Base-by-base conservation (phyloP, 1,140 invertebrate genomes). In the Palaemon carinicauda region DNA sequence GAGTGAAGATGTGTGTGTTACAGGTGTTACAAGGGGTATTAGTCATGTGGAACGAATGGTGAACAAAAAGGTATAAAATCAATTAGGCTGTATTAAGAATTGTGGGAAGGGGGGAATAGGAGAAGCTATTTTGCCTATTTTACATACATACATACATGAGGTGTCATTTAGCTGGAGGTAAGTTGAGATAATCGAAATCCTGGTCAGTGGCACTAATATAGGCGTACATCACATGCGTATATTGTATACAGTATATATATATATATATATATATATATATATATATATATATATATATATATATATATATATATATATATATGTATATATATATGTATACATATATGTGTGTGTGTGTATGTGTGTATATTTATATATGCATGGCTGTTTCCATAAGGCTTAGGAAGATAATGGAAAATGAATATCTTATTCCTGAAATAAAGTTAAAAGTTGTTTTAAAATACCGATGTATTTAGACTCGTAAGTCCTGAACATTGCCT, bases 221-320 rank as follows among this genome's bases (percentile, higher is more conserved):
- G n/a, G 2, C 27, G 17, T 21, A 3, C 27, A 33, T 73, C 12
- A 17, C 29, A 3, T 7, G 29, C 9, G 27, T n/a, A 74, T 74
- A 21, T 74, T 3, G 9, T 19, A 2, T 24, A 7, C 0, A 24
- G 1, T 7, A 29, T 74, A 74, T 52, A 21, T 78, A 52, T 53
- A 52, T 14, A 52, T 53, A 29, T 14, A 78, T 53, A 78, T 53
- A 78, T 27, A 51, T 53, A 78, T 53, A 78, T 60, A 80, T 60
- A 80, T 60, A 60, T 60, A 80, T 60, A 80, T 33, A 80, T 60
- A 80, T 60, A 80, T 33, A 80, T 65, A 80, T 65, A 80, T 60
- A 80, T 80, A 80, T 80, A 80, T 80, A 60, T 80, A 80, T 80
- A 80, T 80, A 80, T 80, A 80, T 80, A 80, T 80, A 80, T 80